Conservation (phyloP, 2,888 invertebrate genomes). For the Sarcophaga variegata region DNA sequence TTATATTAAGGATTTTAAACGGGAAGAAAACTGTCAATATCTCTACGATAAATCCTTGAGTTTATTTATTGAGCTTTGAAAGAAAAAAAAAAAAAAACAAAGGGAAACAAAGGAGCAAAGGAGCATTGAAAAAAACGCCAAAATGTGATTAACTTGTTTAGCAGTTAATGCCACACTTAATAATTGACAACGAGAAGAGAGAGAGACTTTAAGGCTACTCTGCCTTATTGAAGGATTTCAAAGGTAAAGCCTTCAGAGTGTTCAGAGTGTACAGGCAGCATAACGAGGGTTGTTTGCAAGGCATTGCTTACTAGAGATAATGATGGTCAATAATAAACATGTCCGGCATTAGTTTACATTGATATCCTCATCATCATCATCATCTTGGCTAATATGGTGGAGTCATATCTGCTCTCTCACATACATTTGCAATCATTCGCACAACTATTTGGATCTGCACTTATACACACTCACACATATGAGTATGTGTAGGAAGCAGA, state of each 20-base stretch:
- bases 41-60: slow-evolving; percentile 17
- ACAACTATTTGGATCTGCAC: too few relatives aligned
- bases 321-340: slow-evolving; percentile 30
- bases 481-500: too few relatives aligned
- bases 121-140: too few relatives aligned
- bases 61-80: neutral
- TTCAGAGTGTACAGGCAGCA: too few relatives aligned
- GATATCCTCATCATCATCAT: slow-evolving; percentile 1
- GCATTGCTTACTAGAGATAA: slow-evolving; percentile 34
- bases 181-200: neutral
- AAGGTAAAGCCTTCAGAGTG: too few relatives aligned
- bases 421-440: neutral
- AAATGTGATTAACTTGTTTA: slow-evolving; percentile 65
- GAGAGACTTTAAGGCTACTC: too few relatives aligned
- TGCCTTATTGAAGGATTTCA: too few relatives aligned
- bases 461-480: too few relatives aligned
- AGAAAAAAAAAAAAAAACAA: too few relatives aligned
- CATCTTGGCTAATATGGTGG: slow-evolving; percentile 49
- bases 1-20: neutral
- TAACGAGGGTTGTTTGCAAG: slow-evolving; percentile 31
- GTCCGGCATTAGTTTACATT: neutral
- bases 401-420: slow-evolving; percentile 15
- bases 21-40: slow-evolving; percentile 52
- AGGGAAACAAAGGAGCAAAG: too few relatives aligned
- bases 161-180: neutral